A percentile compares a stretch with the other conserved stretches of the same genome.
Evolutionary conservation across 2,113 vertebrate species (phyloP).

Genomic region (mouse (Mus musculus)): DNA sequence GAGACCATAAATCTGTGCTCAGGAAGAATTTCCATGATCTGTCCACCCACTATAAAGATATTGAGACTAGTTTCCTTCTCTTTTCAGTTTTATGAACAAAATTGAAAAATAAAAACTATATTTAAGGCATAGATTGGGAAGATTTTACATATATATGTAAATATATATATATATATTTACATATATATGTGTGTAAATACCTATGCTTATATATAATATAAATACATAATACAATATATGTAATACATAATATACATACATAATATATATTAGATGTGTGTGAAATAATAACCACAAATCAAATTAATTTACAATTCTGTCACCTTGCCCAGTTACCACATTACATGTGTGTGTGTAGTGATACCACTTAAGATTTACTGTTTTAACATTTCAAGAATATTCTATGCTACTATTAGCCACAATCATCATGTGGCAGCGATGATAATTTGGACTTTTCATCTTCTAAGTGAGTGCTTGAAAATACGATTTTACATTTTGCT

Average conservation of each 20-base stretch:
- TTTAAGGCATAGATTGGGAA: not conserved
- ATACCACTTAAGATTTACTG: not conserved
- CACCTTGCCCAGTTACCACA: not conserved
- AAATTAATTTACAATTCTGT: not conserved
- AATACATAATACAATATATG: too few species aligned
- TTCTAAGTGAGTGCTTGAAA: not conserved
- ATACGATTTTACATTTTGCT: not conserved
- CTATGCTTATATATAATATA: too few species aligned
- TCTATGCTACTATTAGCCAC: not conserved
- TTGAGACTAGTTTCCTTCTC: rapidly evolving
- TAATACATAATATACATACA: too few species aligned
- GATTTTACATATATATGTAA: not conserved
- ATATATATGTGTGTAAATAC: not conserved
- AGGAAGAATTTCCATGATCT: not conserved
- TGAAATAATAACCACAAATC: not conserved
- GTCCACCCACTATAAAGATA: not conserved
- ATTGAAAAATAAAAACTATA: not conserved
- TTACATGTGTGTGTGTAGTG: not conserved
- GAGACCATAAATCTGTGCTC: too few species aligned
- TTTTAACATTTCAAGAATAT: not conserved
- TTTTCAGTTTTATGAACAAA: not conserved
- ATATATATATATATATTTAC: not conserved
- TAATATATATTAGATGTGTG: too few species aligned
- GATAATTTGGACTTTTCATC: not conserved
- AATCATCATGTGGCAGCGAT: not conserved